Evolutionary conservation across 2,888 invertebrate species (phyloP).

Genomic region (Keiferia lycopersicella): DNA sequence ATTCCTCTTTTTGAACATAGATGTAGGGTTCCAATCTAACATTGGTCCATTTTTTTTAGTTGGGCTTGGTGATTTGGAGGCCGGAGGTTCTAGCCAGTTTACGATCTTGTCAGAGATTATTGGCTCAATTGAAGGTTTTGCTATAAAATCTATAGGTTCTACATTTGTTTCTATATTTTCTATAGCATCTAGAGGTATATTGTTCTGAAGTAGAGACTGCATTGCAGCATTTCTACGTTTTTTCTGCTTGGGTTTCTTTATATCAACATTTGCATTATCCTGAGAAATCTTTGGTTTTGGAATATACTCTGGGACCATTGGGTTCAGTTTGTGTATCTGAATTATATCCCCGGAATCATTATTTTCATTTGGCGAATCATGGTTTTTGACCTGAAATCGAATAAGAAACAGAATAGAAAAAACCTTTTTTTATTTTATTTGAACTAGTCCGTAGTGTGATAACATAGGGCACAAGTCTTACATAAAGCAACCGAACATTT

Average conservation of each 20-base stretch:
- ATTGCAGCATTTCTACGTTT: slow-evolving; percentile 52
- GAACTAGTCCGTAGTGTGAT: too few relatives aligned
- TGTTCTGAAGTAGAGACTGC: slow-evolving; percentile 50
- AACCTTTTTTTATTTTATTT: too few relatives aligned
- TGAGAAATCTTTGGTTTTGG: not conserved
- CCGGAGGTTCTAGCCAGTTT: slow-evolving; percentile 36
- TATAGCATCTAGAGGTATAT: slow-evolving; percentile 18
- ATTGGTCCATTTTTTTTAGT: slow-evolving; percentile 9
- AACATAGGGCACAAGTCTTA: too few relatives aligned
- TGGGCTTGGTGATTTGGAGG: not conserved
- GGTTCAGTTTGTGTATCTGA: not conserved
- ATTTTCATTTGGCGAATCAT: not conserved
- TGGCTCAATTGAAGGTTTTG: slow-evolving; percentile 24
- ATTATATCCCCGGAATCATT: not conserved
- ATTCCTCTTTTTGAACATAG: slow-evolving; percentile 31
- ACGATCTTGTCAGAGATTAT: slow-evolving; percentile 40
- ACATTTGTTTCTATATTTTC: slow-evolving; percentile 32
- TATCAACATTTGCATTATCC: not conserved
- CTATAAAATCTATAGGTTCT: slow-evolving; percentile 44
- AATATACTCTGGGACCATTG: not conserved
- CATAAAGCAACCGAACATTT: too few relatives aligned
- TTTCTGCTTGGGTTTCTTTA: slow-evolving; percentile 33
- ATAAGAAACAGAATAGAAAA: not conserved
- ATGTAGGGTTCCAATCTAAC: slow-evolving; percentile 31
- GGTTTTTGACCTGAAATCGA: slow-evolving; percentile 9